These are phyloP conservation scores for Acridotheres tristis DNA, from an alignment of 2,797 vertebrate species.

Conservation along the genomic window DNA sequence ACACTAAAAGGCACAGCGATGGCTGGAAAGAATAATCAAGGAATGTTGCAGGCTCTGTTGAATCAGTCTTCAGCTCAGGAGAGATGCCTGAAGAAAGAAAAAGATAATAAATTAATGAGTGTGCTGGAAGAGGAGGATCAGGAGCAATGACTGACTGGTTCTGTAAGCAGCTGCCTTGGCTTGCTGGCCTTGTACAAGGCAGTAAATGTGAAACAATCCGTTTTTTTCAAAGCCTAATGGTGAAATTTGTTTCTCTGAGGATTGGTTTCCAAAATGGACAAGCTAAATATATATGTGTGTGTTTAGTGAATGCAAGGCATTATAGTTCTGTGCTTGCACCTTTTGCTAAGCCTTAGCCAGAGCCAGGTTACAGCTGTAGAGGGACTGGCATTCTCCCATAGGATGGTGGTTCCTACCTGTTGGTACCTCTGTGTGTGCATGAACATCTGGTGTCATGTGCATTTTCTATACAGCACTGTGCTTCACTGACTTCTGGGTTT, in stretches of 20 bases:
- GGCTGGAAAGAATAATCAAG: neutral
- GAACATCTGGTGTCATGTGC: neutral
- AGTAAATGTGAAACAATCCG: neutral
- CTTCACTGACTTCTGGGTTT: neutral
- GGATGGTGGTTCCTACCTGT: neutral
- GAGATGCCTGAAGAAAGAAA: neutral
- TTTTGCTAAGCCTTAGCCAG: neutral
- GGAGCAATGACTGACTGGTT: neutral
- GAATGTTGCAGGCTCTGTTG: neutral
- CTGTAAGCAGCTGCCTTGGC: neutral
- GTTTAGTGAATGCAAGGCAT: neutral
- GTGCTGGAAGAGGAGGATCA: neutral
- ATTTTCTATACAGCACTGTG: fast-evolving
- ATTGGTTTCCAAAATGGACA: neutral
- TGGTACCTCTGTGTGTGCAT: fast-evolving
- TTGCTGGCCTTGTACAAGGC: neutral
- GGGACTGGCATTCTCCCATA: neutral
- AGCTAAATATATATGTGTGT: neutral
- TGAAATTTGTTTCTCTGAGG: neutral
- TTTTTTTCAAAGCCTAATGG: neutral
- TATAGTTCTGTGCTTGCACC: neutral
- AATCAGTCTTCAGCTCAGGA: neutral
- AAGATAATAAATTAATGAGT: neutral
- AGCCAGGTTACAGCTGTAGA: neutral
- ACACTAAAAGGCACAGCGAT: neutral